Conservation (phyloP, 2,113 vertebrate genomes). For the Stigmatopora argus region DNA sequence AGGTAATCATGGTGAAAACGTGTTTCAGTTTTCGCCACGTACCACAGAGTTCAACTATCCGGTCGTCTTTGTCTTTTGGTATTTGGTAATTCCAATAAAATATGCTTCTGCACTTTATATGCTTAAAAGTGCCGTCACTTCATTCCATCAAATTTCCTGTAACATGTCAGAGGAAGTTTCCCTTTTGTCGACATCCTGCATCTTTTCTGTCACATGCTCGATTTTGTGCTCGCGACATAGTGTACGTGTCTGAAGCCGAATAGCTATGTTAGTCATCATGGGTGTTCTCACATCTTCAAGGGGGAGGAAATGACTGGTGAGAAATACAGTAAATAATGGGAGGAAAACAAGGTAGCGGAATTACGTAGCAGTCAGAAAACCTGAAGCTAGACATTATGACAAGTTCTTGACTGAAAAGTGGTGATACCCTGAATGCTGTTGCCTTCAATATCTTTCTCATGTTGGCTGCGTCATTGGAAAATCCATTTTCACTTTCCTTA, state of each 20-base stretch:
- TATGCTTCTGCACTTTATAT: neutral
- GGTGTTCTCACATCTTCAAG: conserved; percentile 10
- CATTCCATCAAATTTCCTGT: conserved; percentile 24
- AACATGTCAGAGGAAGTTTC: conserved; percentile 40
- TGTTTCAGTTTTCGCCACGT: neutral
- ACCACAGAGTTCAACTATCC: conserved; percentile 15
- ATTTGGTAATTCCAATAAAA: conserved; percentile 4
- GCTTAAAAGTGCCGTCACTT: neutral
- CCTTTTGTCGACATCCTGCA: conserved; percentile 43
- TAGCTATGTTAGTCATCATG: conserved; percentile 41
- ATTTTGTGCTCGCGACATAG: conserved; percentile 16
- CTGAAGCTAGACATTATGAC: conserved; percentile 2
- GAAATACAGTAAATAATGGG: conserved; percentile 35
- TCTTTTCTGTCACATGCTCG: conserved; percentile 17
- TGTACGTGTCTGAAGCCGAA: conserved; percentile 35
- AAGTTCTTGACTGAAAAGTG: neutral
- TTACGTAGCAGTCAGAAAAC: conserved; percentile 25
- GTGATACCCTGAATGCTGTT: conserved; percentile 8
- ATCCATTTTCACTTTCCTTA: conserved; percentile 15
- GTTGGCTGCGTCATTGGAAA: neutral
- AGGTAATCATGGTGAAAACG: conserved; percentile 41
- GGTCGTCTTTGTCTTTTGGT: conserved; percentile 13
- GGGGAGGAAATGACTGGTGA: conserved; percentile 13
- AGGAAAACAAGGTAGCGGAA: conserved; percentile 38
- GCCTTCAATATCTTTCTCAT: neutral